phyloP scores from a whole-genome alignment of 1,140 invertebrate genomes.

The Euschistus heros region DNA sequence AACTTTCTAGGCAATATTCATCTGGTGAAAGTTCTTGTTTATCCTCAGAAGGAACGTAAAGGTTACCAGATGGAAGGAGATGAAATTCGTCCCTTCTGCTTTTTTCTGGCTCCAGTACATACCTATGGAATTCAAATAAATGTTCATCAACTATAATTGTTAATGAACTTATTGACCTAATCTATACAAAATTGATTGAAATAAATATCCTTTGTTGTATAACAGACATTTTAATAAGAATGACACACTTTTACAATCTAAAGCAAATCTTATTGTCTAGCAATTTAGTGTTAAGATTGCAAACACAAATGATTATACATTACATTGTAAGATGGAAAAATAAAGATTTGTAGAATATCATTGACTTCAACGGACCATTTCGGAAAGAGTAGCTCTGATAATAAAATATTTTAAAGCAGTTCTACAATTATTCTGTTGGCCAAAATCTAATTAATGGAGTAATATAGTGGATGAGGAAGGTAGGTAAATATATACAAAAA shows the following conservation, averaged over 20 bases:
- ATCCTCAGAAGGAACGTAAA: background rate
- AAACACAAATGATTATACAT: too few species aligned
- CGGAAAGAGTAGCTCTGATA: too few species aligned
- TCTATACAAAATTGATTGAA: background rate
- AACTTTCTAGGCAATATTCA: constrained; percentile 5
- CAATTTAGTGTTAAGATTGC: too few species aligned
- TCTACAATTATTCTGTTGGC: too few species aligned
- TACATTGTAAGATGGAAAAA: too few species aligned
- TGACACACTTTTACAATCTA: background rate
- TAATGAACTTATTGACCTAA: background rate
- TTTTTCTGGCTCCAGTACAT: background rate
- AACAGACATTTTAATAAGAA: background rate
- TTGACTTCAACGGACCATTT: too few species aligned
- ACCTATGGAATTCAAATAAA: background rate
- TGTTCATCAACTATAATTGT: background rate
- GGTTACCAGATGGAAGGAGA: background rate
- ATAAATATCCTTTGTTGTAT: background rate
- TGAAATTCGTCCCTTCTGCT: background rate
- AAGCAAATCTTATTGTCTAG: background rate
- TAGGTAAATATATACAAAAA: too few species aligned
- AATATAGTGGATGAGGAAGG: too few species aligned
- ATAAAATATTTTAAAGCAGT: too few species aligned
- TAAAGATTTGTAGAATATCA: too few species aligned
- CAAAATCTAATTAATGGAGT: too few species aligned
- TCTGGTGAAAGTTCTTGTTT: background rate